These are phyloP conservation scores for Drosophila carrolli DNA, from an alignment of 1,140 invertebrate genomes.

Conservation along the genomic window DNA sequence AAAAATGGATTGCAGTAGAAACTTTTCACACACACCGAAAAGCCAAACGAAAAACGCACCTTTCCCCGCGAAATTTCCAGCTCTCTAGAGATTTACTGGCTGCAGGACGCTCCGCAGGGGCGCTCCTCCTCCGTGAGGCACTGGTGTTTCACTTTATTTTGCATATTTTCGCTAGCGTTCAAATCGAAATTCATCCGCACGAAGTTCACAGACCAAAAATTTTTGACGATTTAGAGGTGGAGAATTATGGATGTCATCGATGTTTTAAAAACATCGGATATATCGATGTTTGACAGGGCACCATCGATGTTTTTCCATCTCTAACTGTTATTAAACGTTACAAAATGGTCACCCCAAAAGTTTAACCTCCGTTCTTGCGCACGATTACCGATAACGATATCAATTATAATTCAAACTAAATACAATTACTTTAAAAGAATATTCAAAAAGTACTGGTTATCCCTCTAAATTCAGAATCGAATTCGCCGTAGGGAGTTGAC, in stretches of 20 bases:
- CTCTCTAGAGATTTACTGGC: conserved; percentile 7
- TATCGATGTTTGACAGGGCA: too few relatives aligned
- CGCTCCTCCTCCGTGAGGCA: conserved; percentile 50
- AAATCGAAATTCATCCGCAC: conserved; percentile 23
- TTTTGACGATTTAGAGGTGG: conserved; percentile 5
- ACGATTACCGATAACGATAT: too few relatives aligned
- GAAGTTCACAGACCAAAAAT: conserved; percentile 10
- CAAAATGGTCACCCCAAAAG: too few relatives aligned
- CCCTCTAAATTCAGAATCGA: too few relatives aligned
- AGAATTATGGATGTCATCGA: neutral
- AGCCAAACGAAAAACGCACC: conserved; percentile 47
- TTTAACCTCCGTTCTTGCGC: too few relatives aligned
- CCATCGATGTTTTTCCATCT: too few relatives aligned
- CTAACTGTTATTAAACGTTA: too few relatives aligned
- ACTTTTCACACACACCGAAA: conserved; percentile 71
- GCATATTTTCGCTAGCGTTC: conserved; percentile 61
- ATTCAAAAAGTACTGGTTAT: too few relatives aligned
- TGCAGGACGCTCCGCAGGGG: conserved; percentile 16
- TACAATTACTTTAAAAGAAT: too few relatives aligned
- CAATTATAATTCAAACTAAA: too few relatives aligned
- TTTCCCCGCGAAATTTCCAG: conserved; percentile 26
- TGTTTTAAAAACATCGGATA: too few relatives aligned
- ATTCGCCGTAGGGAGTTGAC: too few relatives aligned
- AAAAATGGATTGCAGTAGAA: conserved; percentile 81
- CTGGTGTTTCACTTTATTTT: conserved; percentile 67